phyloP scores from a whole-genome alignment of 2,888 invertebrate species.

The Pollenia amentaria region DNA sequence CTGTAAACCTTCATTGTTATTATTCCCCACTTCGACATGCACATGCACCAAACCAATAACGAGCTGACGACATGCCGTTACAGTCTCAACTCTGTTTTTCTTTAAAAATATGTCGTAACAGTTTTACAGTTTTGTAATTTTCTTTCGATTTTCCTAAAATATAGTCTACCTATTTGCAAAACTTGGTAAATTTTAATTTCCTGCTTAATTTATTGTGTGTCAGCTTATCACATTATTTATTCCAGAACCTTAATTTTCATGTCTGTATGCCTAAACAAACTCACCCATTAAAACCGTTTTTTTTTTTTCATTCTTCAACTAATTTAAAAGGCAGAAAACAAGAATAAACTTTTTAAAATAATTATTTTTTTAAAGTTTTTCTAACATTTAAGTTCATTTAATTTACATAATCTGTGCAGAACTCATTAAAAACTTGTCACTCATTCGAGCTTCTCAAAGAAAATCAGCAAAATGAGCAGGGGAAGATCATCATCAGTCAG shows the following conservation, averaged over 20 bases:
- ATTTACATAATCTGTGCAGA: conserved; percentile 75
- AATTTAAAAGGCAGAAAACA: conserved; percentile 48
- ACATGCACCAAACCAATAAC: no score
- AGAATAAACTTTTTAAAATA: background rate
- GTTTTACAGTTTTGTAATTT: no score
- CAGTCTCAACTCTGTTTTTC: no score
- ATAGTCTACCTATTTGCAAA: background rate
- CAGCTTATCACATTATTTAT: background rate
- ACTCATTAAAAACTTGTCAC: conserved; percentile 75
- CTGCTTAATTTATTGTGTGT: conserved; percentile 16
- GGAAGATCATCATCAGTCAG: conserved; percentile 64
- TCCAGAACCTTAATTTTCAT: background rate
- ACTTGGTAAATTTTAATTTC: conserved; percentile 47
- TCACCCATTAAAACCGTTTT: background rate
- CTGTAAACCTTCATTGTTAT: no score
- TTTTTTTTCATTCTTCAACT: background rate
- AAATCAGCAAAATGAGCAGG: conserved; percentile 13
- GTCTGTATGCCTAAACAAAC: conserved; percentile 34
- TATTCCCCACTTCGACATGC: no score
- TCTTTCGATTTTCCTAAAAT: background rate
- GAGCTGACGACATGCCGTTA: no score
- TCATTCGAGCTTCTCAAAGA: conserved; percentile 56
- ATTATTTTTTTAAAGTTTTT: background rate
- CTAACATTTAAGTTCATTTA: conserved; percentile 25
- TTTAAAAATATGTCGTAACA: no score